Conservation (phyloP, 2,113 vertebrate genomes). For the human (Homo sapiens) region DNA sequence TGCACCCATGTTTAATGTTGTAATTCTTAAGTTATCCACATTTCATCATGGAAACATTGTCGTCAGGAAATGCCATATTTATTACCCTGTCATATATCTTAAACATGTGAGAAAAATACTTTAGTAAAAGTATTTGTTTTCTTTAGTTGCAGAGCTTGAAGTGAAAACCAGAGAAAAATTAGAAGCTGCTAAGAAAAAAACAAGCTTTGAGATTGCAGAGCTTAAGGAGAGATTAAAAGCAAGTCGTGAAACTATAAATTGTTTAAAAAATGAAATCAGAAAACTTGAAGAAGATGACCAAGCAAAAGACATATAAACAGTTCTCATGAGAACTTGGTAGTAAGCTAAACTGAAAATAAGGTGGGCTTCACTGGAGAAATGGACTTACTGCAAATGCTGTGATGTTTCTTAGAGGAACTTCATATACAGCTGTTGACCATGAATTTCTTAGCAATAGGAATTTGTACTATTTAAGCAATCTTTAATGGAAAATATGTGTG, state of each 20-base stretch:
- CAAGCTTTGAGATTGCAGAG: constrained; percentile 97
- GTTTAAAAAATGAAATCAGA: constrained; percentile 96
- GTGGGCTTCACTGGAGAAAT: constrained; percentile 22
- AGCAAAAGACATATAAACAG: constrained; percentile 92
- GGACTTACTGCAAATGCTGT: neutral
- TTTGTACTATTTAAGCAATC: constrained; percentile 5
- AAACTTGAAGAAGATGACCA: constrained; percentile 98
- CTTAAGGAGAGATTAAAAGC: constrained; percentile 98
- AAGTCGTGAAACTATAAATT: constrained; percentile 98
- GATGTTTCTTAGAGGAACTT: constrained; percentile 29
- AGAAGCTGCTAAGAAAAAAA: constrained; percentile 97
- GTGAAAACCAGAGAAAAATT: constrained; percentile 96
- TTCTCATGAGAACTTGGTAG: constrained; percentile 25
- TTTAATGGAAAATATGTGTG: neutral
- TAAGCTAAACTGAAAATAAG: neutral
- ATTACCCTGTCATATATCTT: neutral
- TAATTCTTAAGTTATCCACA: neutral
- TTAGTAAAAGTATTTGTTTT: constrained; percentile 42
- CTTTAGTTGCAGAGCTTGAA: constrained; percentile 94
- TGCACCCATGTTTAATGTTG: neutral
- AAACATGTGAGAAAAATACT: neutral
- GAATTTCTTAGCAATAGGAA: constrained; percentile 3
- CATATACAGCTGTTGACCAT: neutral
- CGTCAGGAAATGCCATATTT: neutral
- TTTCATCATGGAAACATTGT: neutral